Evolutionary conservation across 2,113 vertebrate species (phyloP).

Genomic region (Lycaon pictus): DNA sequence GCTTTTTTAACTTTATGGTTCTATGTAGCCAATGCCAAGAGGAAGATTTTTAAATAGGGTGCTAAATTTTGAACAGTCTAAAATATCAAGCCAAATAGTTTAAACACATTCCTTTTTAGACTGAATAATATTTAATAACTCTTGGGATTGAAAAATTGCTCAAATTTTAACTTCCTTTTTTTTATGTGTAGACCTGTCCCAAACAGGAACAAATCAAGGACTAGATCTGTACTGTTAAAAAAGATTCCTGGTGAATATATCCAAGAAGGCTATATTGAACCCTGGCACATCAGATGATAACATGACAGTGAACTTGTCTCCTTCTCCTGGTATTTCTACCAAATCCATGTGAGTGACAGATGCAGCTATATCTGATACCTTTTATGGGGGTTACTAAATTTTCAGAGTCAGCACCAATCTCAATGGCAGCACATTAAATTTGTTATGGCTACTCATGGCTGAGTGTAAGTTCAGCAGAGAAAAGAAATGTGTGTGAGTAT

Average conservation of each 20-base stretch:
- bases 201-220: not conserved
- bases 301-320: constrained; percentile 58
- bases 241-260: constrained; percentile 40
- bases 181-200: not conserved
- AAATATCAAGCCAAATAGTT: not conserved
- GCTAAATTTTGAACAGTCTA: not conserved
- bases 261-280: constrained; percentile 58
- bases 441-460: constrained; percentile 50
- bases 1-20: not conserved
- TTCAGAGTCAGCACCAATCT: constrained; percentile 50
- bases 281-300: constrained; percentile 54
- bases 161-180: not conserved
- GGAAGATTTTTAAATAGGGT: not conserved
- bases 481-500: fast-evolving
- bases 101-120: not conserved
- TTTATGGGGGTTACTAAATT: constrained; percentile 76
- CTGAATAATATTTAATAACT: not conserved
- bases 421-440: constrained; percentile 60
- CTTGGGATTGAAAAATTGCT: not conserved
- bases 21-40: not conserved
- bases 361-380: constrained; percentile 60
- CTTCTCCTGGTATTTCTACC: constrained; percentile 58
- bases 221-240: not conserved
- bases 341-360: constrained; percentile 58
- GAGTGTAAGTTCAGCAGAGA: not conserved